Conservation (phyloP, 2,797 vertebrate genomes). For the Myotis pilosus region DNA sequence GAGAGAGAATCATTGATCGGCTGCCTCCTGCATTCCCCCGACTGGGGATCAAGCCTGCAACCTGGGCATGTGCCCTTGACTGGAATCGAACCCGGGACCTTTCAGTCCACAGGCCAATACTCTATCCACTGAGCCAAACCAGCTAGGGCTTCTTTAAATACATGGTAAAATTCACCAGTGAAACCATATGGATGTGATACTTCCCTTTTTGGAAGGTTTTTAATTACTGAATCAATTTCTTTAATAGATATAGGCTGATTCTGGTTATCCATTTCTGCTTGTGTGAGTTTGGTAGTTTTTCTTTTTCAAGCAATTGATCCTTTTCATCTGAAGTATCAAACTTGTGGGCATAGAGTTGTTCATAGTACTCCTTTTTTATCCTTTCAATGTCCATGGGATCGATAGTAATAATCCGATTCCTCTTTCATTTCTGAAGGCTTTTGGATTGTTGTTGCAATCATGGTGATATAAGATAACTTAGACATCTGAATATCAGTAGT, state of each 20-base stretch:
- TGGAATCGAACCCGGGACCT: too few relatives aligned
- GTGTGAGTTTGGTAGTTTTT: slow-evolving; percentile 9
- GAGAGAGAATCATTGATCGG: too few relatives aligned
- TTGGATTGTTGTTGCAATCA: background rate
- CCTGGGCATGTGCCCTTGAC: too few relatives aligned
- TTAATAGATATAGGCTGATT: background rate
- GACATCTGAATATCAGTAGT: background rate
- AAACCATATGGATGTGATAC: background rate
- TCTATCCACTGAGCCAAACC: too few relatives aligned
- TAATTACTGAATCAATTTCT: background rate
- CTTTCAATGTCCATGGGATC: background rate
- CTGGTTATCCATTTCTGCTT: background rate
- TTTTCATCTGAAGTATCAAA: background rate
- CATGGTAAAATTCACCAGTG: slow-evolving; percentile 3
- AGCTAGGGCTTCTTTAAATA: background rate
- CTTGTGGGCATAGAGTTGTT: background rate
- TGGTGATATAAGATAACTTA: background rate
- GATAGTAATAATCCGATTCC: background rate
- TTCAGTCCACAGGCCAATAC: too few relatives aligned
- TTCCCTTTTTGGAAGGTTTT: background rate
- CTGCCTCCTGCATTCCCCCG: too few relatives aligned
- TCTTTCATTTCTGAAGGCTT: slow-evolving; percentile 14
- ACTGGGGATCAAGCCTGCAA: too few relatives aligned
- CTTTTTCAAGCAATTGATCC: background rate
- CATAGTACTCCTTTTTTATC: background rate